Conservation (phyloP, 2,888 invertebrate species). For the Xestia c-nigrum region DNA sequence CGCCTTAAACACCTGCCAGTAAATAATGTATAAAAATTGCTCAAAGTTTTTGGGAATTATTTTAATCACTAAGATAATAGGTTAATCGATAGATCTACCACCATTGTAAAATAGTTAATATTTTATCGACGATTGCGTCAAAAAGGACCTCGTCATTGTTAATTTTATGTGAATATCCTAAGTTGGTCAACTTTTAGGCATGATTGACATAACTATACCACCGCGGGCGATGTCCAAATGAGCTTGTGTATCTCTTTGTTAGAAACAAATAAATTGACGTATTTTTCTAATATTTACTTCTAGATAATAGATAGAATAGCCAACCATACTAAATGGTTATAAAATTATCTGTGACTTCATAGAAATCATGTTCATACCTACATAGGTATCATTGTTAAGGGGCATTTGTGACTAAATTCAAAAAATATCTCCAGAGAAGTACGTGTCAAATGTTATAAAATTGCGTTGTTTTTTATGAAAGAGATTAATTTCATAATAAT, state of each 20-base stretch:
- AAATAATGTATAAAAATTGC: conserved; percentile 38
- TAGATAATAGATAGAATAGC: conserved; percentile 65
- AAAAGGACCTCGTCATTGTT: conserved; percentile 27
- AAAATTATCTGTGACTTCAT: conserved; percentile 67
- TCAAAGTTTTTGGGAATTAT: conserved; percentile 59
- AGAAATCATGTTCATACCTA: conserved; percentile 68
- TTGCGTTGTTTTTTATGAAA: conserved; percentile 45
- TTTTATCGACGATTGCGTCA: conserved; percentile 43
- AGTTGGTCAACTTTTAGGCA: conserved; percentile 39
- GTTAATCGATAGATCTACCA: conserved; percentile 46
- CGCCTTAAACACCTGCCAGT: conserved; percentile 28
- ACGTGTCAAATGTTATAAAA: conserved; percentile 41
- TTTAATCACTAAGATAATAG: conserved; percentile 54
- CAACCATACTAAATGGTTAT: conserved; percentile 68
- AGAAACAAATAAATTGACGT: conserved; percentile 58
- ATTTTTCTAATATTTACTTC: conserved; percentile 69
- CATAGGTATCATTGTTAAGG: conserved; percentile 49
- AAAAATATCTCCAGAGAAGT: conserved; percentile 45
- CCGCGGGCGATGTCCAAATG: conserved; percentile 54
- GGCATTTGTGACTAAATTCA: conserved; percentile 56
- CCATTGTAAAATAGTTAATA: conserved; percentile 46
- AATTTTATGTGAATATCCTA: conserved; percentile 24
- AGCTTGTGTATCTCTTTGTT: conserved; percentile 43
- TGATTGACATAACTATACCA: conserved; percentile 57
- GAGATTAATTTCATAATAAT: conserved; percentile 29